Percentiles rank a stretch among this genome's conserved stretches.
phyloP scores from a whole-genome alignment of 2,797 vertebrate species.

The Propithecus perrieri region DNA sequence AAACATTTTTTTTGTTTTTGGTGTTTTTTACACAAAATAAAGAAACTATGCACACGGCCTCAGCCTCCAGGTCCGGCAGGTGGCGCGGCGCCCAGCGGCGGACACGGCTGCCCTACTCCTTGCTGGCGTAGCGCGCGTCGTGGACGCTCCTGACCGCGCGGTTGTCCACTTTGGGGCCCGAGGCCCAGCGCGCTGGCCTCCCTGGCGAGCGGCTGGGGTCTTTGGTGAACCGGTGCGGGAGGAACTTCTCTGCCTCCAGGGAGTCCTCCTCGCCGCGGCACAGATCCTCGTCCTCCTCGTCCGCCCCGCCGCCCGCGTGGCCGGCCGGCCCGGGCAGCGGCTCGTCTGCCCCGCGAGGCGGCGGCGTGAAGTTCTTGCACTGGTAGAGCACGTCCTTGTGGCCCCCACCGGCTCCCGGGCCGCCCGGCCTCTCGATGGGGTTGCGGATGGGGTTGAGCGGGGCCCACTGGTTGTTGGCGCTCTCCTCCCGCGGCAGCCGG shows the following conservation, averaged over 20 bases:
- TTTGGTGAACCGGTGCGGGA: constrained; percentile 87
- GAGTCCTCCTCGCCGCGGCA: constrained; percentile 81
- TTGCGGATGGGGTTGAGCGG: constrained; percentile 90
- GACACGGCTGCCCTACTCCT: constrained; percentile 86
- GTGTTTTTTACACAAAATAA: constrained; percentile 90
- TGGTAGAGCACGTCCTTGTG: constrained; percentile 91
- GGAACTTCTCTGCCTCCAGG: constrained; percentile 88
- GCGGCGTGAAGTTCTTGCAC: constrained; percentile 92
- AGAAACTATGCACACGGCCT: constrained; percentile 86
- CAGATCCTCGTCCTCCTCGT: constrained; percentile 89
- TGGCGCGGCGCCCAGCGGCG: rapidly evolving
- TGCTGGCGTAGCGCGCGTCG: constrained; percentile 81
- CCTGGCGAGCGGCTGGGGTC: constrained; percentile 86
- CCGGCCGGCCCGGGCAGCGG: constrained; percentile 83
- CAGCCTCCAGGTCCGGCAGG: not conserved
- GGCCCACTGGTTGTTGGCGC: constrained; percentile 94
- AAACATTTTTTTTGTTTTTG: constrained; percentile 84
- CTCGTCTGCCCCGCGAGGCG: constrained; percentile 90
- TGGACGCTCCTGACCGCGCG: constrained; percentile 91
- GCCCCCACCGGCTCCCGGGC: constrained; percentile 17
- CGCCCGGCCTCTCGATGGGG: constrained; percentile 88
- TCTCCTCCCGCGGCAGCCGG: constrained; percentile 86
- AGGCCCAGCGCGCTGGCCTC: constrained; percentile 90
- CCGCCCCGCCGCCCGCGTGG: constrained; percentile 82
- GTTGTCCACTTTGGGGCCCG: constrained; percentile 94